These are phyloP conservation scores for Ibidorhyncha struthersii DNA, from an alignment of 2,113 vertebrate species.

Conservation along the genomic window DNA sequence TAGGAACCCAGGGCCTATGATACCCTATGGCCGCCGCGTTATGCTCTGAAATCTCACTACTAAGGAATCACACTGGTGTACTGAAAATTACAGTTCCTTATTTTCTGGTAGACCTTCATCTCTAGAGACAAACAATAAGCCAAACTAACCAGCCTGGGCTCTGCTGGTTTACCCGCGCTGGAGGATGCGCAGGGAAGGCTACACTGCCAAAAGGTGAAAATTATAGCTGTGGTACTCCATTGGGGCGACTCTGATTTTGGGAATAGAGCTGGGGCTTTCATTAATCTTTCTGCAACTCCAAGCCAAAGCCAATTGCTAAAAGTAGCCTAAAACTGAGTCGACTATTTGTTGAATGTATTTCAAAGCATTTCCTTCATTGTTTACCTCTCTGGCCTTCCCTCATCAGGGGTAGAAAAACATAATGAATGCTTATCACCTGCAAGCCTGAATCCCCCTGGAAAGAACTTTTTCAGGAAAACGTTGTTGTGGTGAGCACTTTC, in stretches of 20 bases:
- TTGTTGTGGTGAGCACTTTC: constrained; percentile 15
- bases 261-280: background rate
- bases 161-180: background rate
- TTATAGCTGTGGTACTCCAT: background rate
- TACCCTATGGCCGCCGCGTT: background rate
- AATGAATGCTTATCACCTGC: background rate
- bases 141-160: background rate
- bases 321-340: background rate
- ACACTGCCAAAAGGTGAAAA: background rate
- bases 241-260: background rate
- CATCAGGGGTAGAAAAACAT: background rate
- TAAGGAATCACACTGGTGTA: background rate
- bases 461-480: constrained; percentile 4
- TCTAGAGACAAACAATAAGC: background rate
- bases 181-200: background rate
- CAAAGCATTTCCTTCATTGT: constrained; percentile 14
- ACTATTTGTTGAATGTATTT: background rate
- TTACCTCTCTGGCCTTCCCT: background rate
- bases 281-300: background rate
- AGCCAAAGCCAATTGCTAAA: background rate
- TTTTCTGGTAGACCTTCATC: background rate
- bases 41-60: background rate
- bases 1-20: background rate
- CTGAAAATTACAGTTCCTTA: background rate
- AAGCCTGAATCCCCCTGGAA: constrained; percentile 16